Conservation (phyloP, 2,888 invertebrate genomes). For the Hirtodrosophila trivittata region DNA sequence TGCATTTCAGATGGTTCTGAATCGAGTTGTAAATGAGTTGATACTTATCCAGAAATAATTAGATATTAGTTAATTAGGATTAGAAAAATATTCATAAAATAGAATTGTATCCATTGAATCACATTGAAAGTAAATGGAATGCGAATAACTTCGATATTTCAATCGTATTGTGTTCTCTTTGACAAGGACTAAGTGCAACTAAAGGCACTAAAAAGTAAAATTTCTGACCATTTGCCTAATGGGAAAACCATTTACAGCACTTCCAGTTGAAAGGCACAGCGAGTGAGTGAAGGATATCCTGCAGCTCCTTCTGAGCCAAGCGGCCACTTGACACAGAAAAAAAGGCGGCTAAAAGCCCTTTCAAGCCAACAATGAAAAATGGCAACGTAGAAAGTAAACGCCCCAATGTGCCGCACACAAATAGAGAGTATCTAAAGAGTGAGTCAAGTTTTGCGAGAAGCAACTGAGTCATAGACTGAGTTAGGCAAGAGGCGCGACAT, state of each 20-base stretch:
- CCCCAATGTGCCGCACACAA: neutral
- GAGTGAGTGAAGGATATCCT: slow-evolving; percentile 46
- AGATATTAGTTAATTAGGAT: too few relatives aligned
- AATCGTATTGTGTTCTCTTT: too few relatives aligned
- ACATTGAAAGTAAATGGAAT: too few relatives aligned
- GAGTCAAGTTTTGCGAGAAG: slow-evolving; percentile 15
- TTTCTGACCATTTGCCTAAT: slow-evolving; percentile 36
- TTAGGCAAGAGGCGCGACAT: neutral
- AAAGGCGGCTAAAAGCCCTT: slow-evolving; percentile 45
- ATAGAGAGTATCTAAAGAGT: slow-evolving; percentile 1
- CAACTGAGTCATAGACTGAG: slow-evolving; percentile 12
- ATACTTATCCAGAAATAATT: too few relatives aligned
- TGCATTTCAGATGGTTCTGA: too few relatives aligned
- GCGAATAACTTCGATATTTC: too few relatives aligned
- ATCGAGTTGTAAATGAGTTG: too few relatives aligned
- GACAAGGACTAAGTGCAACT: neutral
- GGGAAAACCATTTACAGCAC: slow-evolving; percentile 50
- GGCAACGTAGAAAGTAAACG: slow-evolving; percentile 30
- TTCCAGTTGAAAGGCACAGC: slow-evolving; percentile 39
- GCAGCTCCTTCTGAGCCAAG: slow-evolving; percentile 23
- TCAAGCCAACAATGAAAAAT: slow-evolving; percentile 23
- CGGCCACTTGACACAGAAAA: slow-evolving; percentile 52
- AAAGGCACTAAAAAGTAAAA: neutral
- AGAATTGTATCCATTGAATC: too few relatives aligned
- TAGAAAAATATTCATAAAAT: too few relatives aligned